These are phyloP conservation scores for Cavia porcellus DNA, from an alignment of 2,113 vertebrate genomes.

Conservation along the genomic window DNA sequence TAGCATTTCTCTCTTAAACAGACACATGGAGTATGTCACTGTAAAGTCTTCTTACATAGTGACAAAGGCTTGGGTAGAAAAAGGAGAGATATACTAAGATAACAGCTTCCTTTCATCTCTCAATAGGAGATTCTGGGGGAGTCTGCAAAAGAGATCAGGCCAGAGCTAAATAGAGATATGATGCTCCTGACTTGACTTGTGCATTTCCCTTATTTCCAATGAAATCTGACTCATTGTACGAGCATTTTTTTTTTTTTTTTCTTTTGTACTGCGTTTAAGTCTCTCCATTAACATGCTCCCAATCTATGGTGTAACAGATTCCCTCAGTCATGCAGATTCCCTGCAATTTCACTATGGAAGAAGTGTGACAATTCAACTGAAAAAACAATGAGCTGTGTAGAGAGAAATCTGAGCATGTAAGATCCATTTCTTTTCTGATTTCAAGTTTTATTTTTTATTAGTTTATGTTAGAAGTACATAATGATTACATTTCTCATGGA, in stretches of 20 bases:
- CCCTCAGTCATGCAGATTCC: too few relatives aligned
- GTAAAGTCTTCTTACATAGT: background rate
- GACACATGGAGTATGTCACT: background rate
- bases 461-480: background rate
- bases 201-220: accelerated
- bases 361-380: background rate
- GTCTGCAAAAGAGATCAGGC: background rate
- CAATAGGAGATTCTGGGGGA: background rate
- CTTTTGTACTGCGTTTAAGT: background rate
- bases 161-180: background rate
- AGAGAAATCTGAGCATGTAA: background rate
- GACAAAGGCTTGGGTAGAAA: background rate
- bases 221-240: background rate
- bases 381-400: background rate
- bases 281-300: background rate
- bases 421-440: background rate
- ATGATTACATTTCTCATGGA: background rate
- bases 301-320: too few relatives aligned
- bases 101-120: background rate
- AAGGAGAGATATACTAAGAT: background rate
- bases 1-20: background rate
- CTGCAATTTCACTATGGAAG: background rate
- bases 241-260: background rate
- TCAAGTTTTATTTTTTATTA: background rate
- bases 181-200: accelerated